Conservation (phyloP, 2,113 vertebrate species). For the Nothocercus nigrocapillus region DNA sequence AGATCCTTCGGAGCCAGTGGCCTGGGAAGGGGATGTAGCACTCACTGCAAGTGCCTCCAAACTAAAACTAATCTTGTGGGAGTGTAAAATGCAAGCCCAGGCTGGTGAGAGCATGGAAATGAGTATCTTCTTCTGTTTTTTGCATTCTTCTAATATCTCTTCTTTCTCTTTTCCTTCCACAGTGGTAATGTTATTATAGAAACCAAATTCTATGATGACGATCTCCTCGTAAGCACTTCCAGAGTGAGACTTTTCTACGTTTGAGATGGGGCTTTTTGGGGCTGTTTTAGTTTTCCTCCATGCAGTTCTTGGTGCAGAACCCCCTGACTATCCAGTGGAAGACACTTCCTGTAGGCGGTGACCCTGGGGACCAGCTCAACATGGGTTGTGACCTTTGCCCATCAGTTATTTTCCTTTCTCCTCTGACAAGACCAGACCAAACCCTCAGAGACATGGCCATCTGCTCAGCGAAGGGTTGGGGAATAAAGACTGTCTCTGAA, state of each 20-base stretch:
- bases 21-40: neutral
- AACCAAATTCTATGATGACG: slow-evolving; percentile 98
- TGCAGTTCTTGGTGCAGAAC: slow-evolving; percentile 70
- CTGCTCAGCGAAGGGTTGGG: slow-evolving; percentile 4
- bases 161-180: slow-evolving; percentile 50
- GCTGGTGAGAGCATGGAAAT: neutral
- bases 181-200: slow-evolving; percentile 99
- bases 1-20: neutral
- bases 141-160: neutral
- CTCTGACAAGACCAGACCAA: slow-evolving; percentile 60
- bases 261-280: slow-evolving; percentile 81
- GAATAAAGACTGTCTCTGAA: slow-evolving; percentile 30
- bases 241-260: slow-evolving; percentile 98
- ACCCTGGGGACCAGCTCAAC: slow-evolving; percentile 73
- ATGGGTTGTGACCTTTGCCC: slow-evolving; percentile 63
- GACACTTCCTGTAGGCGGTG: slow-evolving; percentile 61
- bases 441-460: slow-evolving; percentile 31
- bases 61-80: rapidly evolving
- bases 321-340: slow-evolving; percentile 65
- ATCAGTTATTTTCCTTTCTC: slow-evolving; percentile 57
- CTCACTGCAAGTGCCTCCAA: neutral
- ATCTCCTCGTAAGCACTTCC: slow-evolving; percentile 98
- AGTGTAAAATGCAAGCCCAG: neutral
- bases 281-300: slow-evolving; percentile 72
- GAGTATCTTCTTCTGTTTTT: rapidly evolving